Evolutionary conservation across 2,888 invertebrate genomes (phyloP).

Genomic region (Hypolimnas misippus): DNA sequence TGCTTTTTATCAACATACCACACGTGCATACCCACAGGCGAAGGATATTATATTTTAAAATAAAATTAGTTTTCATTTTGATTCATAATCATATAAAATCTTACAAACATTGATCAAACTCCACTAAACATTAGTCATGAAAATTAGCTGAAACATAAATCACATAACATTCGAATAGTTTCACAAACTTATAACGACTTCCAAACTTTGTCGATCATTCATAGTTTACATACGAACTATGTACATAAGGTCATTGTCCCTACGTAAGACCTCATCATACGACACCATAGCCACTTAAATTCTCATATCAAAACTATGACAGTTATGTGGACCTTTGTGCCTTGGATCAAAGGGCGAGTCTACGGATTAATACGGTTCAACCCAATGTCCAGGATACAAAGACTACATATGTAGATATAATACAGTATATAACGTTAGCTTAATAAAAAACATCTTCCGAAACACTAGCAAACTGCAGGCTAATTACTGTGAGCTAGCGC

Average conservation of each 20-base stretch:
- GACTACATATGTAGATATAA: background rate
- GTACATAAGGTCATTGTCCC: background rate
- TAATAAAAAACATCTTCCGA: too few species aligned
- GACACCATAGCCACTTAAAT: conserved; percentile 18
- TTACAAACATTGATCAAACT: too few species aligned
- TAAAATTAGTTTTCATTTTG: too few species aligned
- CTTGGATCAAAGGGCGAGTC: conserved; percentile 26
- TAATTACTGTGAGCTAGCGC: too few species aligned
- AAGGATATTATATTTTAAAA: too few species aligned
- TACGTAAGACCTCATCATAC: conserved; percentile 1
- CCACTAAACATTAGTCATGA: too few species aligned
- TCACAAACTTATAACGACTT: background rate
- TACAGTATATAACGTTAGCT: too few species aligned
- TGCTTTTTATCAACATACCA: too few species aligned
- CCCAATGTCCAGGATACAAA: background rate
- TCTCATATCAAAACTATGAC: conserved; percentile 33
- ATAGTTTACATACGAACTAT: background rate
- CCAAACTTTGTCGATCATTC: background rate
- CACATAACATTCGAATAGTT: background rate
- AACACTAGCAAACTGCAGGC: too few species aligned
- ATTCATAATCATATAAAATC: too few species aligned
- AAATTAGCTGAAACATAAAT: background rate
- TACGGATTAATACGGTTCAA: conserved; percentile 20
- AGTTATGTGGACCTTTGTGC: conserved; percentile 29
- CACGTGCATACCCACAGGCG: too few species aligned